Conservation (phyloP, 92 coral and sea anemone genomes). For the Phymanthus crucifer region DNA sequence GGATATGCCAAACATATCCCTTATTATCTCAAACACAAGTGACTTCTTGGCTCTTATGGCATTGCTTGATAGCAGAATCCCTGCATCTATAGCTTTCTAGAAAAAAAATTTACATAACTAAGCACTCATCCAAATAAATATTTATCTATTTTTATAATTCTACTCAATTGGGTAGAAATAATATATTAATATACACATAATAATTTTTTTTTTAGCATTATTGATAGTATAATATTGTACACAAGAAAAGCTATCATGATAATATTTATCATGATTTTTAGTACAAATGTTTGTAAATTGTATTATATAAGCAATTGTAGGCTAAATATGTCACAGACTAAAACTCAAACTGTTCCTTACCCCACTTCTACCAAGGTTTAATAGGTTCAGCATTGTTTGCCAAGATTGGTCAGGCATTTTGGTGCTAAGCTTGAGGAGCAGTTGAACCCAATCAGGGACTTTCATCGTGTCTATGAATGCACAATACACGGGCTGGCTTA, state of each 20-base stretch:
- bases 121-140: background rate
- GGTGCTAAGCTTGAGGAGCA: background rate
- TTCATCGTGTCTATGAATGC: background rate
- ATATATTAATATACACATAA: background rate
- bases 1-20: constrained; percentile 8
- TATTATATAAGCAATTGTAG: background rate
- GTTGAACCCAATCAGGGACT: constrained; percentile 16
- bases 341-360: background rate
- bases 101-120: background rate
- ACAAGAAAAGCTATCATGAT: no score
- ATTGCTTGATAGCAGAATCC: constrained; percentile 13
- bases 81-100: constrained; percentile 24
- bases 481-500: background rate
- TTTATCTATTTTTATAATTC: background rate
- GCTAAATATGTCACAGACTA: background rate
- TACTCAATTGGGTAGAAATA: background rate
- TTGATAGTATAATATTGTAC: background rate
- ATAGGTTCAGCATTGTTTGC: constrained; percentile 7
- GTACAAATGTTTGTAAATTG: no score
- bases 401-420: constrained; percentile 11
- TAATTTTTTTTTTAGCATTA: background rate
- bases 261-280: no score
- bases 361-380: constrained; percentile 3
- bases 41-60: background rate
- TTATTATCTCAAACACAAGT: constrained; percentile 6